Evolutionary conservation across 2,797 vertebrate species (phyloP).

Genomic region (Apogon talboti): DNA sequence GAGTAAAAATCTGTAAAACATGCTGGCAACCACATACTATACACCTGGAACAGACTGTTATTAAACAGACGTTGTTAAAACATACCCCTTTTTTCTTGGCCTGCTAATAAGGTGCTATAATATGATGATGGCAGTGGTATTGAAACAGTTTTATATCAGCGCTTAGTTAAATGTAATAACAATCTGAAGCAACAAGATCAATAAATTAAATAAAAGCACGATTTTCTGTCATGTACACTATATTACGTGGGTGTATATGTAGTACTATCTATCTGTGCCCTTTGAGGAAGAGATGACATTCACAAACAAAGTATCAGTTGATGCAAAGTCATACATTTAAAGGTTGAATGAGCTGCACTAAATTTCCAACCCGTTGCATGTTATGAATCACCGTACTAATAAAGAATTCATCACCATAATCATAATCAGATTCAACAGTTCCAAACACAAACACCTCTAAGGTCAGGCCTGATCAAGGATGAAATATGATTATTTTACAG

Average conservation of each 20-base stretch:
- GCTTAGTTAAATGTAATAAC: conserved; percentile 6
- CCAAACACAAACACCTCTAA: conserved; percentile 4
- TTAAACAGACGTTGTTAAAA: not conserved
- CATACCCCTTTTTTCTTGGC: not conserved
- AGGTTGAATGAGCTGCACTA: conserved; percentile 20
- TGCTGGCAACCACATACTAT: too few relatives aligned
- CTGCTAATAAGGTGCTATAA: not conserved
- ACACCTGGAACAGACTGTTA: too few relatives aligned
- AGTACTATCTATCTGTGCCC: conserved; percentile 5
- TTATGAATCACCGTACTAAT: conserved; percentile 12
- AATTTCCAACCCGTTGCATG: not conserved
- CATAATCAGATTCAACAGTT: conserved; percentile 5
- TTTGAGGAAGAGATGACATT: conserved; percentile 24
- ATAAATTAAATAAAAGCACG: conserved; percentile 25
- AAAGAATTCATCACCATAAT: conserved; percentile 8
- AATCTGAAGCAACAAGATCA: not conserved
- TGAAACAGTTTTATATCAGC: conserved; percentile 29
- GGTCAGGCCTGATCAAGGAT: conserved; percentile 6
- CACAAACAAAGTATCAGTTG: conserved; percentile 47
- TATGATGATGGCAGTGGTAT: conserved; percentile 16
- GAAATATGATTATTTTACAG: not conserved
- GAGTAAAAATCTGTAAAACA: too few relatives aligned
- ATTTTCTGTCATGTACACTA: not conserved
- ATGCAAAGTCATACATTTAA: conserved; percentile 26
- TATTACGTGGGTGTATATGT: not conserved